Percentiles rank a stretch among this genome's conserved stretches.
Conservation (phyloP, 1,140 invertebrate genomes). For the Pseudomyrmex concolor region DNA sequence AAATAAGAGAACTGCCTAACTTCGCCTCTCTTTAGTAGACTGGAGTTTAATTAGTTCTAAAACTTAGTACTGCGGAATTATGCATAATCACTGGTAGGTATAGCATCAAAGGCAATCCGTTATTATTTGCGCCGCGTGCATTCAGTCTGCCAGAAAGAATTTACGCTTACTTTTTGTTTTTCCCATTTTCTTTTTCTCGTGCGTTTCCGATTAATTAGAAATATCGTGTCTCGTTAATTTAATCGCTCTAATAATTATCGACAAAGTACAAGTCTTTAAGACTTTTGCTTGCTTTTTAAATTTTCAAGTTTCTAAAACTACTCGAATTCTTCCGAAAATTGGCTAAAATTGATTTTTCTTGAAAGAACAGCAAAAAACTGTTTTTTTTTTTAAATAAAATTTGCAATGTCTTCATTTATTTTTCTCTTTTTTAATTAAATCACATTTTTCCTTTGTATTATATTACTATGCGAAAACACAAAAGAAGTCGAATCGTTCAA, state of each 20-base stretch:
- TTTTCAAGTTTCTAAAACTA: too few species aligned
- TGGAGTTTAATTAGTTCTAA: conserved; percentile 57
- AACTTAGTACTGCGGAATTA: conserved; percentile 6
- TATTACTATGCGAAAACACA: neutral
- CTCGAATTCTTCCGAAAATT: too few species aligned
- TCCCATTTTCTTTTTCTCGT: neutral
- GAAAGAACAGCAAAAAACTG: neutral
- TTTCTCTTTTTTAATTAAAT: conserved; percentile 5
- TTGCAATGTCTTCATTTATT: too few species aligned
- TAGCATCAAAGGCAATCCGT: conserved; percentile 1
- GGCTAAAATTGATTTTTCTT: too few species aligned
- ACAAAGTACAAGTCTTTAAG: too few species aligned
- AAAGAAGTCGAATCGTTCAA: neutral
- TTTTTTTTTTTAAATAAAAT: neutral
- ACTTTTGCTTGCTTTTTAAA: too few species aligned
- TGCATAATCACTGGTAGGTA: conserved; percentile 12
- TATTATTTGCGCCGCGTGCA: conserved; percentile 13
- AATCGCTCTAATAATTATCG: too few species aligned
- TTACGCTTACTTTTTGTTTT: conserved; percentile 5
- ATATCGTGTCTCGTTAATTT: too few species aligned
- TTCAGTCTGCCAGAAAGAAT: neutral
- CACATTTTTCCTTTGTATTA: neutral
- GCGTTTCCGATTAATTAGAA: too few species aligned
- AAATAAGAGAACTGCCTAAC: conserved; percentile 16
- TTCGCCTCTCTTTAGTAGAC: neutral